phyloP scores from a whole-genome alignment of 2,113 vertebrate species.

The Muscicapa adusta region DNA sequence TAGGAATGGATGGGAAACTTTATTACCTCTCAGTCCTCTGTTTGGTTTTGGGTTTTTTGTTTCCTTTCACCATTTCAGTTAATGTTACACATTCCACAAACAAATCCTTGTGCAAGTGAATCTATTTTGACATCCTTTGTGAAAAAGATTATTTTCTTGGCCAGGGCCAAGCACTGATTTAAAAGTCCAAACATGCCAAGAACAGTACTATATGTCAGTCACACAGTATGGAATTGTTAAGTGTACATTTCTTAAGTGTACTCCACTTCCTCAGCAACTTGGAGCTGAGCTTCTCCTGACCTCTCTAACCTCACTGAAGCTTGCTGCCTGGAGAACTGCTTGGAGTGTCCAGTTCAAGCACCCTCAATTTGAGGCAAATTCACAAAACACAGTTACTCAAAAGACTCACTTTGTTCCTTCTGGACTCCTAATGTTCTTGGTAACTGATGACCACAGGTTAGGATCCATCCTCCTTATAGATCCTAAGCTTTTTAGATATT shows the following conservation, averaged over 20 bases:
- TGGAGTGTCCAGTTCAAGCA: background rate
- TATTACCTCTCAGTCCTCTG: background rate
- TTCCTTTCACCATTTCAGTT: background rate
- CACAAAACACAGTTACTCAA: background rate
- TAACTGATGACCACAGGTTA: background rate
- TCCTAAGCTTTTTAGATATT: background rate
- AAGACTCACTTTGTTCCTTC: background rate
- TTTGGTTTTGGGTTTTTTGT: background rate
- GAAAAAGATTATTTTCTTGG: background rate
- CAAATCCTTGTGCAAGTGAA: background rate
- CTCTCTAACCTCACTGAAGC: background rate
- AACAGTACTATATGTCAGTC: background rate
- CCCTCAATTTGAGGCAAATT: background rate
- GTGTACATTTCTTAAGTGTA: background rate
- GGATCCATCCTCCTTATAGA: background rate
- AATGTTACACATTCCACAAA: fast-evolving
- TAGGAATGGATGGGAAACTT: background rate
- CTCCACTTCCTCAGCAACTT: background rate
- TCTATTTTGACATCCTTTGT: background rate
- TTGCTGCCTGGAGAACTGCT: background rate
- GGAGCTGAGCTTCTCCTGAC: background rate
- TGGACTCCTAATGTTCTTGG: background rate
- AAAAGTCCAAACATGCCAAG: background rate
- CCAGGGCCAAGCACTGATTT: background rate
- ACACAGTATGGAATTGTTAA: background rate